phyloP scores from a whole-genome alignment of 2,113 vertebrate genomes.

The Poeciliopsis occidentalis region DNA sequence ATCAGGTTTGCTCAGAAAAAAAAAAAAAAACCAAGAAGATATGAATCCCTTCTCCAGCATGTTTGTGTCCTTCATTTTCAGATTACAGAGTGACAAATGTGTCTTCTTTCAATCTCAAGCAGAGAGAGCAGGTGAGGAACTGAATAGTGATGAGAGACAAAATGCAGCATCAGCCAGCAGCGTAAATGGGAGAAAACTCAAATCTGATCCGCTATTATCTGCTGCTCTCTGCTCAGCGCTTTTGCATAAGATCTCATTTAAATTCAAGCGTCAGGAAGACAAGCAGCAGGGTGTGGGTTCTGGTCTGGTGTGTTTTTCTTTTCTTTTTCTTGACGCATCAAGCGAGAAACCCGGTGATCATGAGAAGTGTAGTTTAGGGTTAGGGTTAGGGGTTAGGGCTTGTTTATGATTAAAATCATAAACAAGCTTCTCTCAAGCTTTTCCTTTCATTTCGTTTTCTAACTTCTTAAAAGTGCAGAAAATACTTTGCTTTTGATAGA shows the following conservation, averaged over 20 bases:
- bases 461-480: background rate
- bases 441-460: background rate
- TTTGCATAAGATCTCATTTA: conserved; percentile 33
- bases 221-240: conserved; percentile 16
- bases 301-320: conserved; percentile 8
- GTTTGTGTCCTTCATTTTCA: conserved; percentile 35
- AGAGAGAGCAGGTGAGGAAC: conserved; percentile 16
- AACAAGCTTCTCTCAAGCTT: conserved; percentile 6
- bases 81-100: conserved; percentile 47
- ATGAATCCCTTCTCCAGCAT: background rate
- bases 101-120: conserved; percentile 24
- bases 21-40: background rate
- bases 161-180: conserved; percentile 47
- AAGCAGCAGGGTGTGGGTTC: conserved; percentile 27
- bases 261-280: conserved; percentile 29
- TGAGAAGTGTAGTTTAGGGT: conserved; percentile 19
- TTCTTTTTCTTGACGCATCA: conserved; percentile 13
- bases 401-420: conserved; percentile 48
- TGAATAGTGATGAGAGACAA: conserved; percentile 52
- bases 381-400: no score
- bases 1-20: background rate
- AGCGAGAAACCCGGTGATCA: conserved; percentile 28
- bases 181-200: conserved; percentile 30
- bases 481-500: background rate
- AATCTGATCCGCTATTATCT: conserved; percentile 25